Conservation (phyloP, 2,797 vertebrate species). For the Silurus aristotelis region DNA sequence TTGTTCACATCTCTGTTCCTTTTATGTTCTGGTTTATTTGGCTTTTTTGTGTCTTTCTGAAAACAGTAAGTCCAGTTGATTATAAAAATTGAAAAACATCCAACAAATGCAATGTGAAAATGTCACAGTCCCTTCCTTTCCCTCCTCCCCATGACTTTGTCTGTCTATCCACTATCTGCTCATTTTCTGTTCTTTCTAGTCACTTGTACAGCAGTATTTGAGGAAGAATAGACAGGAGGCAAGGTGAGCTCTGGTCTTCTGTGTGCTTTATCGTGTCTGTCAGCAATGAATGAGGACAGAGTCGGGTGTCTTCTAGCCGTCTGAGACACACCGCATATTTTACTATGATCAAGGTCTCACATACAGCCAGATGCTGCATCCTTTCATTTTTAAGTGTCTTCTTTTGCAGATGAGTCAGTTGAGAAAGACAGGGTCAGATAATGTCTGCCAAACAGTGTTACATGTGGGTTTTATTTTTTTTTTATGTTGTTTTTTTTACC, state of each 20-base stretch:
- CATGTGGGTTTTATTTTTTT: not conserved
- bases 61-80: not conserved
- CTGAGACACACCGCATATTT: conserved; percentile 47
- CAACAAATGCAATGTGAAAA: conserved; percentile 34
- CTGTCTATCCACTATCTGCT: not conserved
- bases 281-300: conserved; percentile 37
- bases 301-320: conserved; percentile 30
- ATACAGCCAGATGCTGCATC: conserved; percentile 12
- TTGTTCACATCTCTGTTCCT: not conserved
- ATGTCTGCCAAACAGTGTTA: not conserved
- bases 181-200: not conserved
- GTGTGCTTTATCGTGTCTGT: conserved; percentile 45
- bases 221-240: not conserved
- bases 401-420: not conserved
- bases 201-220: conserved; percentile 4
- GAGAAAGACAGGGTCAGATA: not conserved
- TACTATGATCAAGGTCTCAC: conserved; percentile 48
- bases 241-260: conserved; percentile 33
- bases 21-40: not conserved
- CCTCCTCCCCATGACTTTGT: not conserved
- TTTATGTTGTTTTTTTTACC: not conserved
- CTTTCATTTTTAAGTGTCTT: too few relatives aligned
- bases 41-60: not conserved
- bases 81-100: conserved; percentile 23
- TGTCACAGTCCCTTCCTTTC: conserved; percentile 21